Conservation (phyloP, 35 echinoderm and acorn worm genomes). For the Ptychodera flava region DNA sequence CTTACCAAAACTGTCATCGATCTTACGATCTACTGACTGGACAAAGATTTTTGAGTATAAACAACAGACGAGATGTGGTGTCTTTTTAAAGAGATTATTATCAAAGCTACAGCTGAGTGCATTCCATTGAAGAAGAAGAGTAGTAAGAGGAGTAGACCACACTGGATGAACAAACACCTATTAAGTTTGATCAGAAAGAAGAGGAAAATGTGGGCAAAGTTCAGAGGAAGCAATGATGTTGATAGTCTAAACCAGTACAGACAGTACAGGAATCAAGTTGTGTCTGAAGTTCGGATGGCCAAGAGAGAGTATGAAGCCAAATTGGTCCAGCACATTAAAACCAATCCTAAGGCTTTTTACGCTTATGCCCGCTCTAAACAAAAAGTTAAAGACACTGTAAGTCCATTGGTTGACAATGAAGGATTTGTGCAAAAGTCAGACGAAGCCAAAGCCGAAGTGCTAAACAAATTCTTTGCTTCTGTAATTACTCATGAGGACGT, state of each 20-base stretch:
- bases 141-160: constrained; percentile 19
- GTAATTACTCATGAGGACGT: too few relatives aligned
- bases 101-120: neutral
- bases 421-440: neutral
- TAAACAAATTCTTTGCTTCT: constrained; percentile 13
- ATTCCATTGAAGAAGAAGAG: constrained; percentile 19
- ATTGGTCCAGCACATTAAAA: constrained; percentile 35
- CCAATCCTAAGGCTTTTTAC: constrained; percentile 33
- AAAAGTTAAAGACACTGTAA: constrained; percentile 30
- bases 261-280: constrained; percentile 12
- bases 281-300: constrained; percentile 18
- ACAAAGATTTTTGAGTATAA: too few relatives aligned
- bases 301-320: constrained; percentile 33
- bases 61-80: constrained; percentile 17
- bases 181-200: constrained; percentile 3
- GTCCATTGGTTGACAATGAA: constrained; percentile 19
- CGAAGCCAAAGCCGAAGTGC: constrained; percentile 1
- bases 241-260: constrained; percentile 17
- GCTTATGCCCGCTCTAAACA: constrained; percentile 40
- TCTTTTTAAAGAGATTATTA: neutral
- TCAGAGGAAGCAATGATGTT: constrained; percentile 2
- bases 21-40: too few relatives aligned
- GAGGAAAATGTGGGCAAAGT: constrained; percentile 27
- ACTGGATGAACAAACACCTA: constrained; percentile 13
- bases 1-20: too few relatives aligned